Percentiles rank a stretch among this genome's conserved stretches.
phyloP scores from a whole-genome alignment of 2,888 invertebrate genomes.

The Syritta pipiens region DNA sequence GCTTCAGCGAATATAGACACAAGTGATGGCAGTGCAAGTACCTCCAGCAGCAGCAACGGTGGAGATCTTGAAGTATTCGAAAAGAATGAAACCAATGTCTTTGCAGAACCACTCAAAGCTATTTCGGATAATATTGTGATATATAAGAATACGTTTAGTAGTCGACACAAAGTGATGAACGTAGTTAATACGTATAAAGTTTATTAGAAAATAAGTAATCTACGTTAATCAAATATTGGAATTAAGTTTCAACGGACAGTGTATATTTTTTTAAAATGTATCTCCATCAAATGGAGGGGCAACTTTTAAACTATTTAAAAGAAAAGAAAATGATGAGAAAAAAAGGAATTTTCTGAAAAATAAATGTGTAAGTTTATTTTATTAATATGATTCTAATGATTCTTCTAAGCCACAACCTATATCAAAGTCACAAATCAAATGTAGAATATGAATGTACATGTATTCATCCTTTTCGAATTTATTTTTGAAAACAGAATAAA shows the following conservation, averaged over 20 bases:
- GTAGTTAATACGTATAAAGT: constrained; percentile 69
- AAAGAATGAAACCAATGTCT: constrained; percentile 76
- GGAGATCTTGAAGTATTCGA: constrained; percentile 75
- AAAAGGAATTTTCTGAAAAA: not conserved
- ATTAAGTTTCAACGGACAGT: constrained; percentile 10
- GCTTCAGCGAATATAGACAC: constrained; percentile 64
- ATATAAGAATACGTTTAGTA: constrained; percentile 71
- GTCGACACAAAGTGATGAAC: constrained; percentile 69
- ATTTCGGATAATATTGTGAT: constrained; percentile 71
- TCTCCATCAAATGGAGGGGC: constrained; percentile 10
- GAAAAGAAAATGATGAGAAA: not conserved
- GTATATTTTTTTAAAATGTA: constrained; percentile 33
- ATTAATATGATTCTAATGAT: constrained; percentile 1
- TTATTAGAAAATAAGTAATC: constrained; percentile 19
- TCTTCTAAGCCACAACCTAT: not conserved
- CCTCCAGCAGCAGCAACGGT: constrained; percentile 23
- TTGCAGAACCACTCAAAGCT: constrained; percentile 74
- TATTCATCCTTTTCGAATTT: constrained; percentile 44
- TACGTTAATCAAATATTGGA: constrained; percentile 15
- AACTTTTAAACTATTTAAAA: constrained; percentile 20
- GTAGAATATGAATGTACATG: not conserved
- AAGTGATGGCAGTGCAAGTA: constrained; percentile 44
- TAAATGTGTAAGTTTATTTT: constrained; percentile 2
- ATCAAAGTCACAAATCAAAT: constrained; percentile 10
- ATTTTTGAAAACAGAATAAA: constrained; percentile 47